A percentile compares a stretch with the other conserved stretches of the same genome.
These are phyloP conservation scores for Xylocopa sonorina DNA, from an alignment of 1,140 invertebrate genomes.

Conservation along the genomic window DNA sequence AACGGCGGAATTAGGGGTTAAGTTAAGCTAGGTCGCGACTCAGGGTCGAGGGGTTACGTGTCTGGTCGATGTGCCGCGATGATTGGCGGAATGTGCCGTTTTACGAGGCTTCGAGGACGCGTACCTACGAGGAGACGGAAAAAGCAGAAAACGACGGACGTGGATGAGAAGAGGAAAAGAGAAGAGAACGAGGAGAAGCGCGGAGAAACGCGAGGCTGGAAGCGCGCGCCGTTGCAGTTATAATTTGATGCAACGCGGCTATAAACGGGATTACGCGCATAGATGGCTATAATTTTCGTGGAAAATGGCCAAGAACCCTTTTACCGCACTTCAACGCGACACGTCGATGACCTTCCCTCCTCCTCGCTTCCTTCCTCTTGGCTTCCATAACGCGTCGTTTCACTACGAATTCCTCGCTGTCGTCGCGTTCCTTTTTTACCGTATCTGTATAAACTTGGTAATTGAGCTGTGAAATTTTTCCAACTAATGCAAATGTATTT, in stretches of 20 bases:
- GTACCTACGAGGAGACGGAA: constrained; percentile 38
- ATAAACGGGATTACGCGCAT: constrained; percentile 68
- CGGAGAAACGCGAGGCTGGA: constrained; percentile 23
- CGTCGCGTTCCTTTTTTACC: not conserved
- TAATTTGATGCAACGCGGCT: constrained; percentile 70
- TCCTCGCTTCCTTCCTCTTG: constrained; percentile 8
- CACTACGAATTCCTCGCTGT: not conserved
- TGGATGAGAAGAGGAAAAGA: not conserved
- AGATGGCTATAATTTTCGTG: constrained; percentile 70
- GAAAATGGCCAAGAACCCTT: constrained; percentile 56
- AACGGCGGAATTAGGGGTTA: constrained; percentile 39
- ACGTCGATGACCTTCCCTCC: constrained; percentile 39
- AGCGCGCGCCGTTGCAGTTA: constrained; percentile 63
- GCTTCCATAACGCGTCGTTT: constrained; percentile 18
- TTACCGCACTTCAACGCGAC: constrained; percentile 33
- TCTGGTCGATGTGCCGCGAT: constrained; percentile 58
- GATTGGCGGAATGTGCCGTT: constrained; percentile 71
- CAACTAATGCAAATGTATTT: too few species aligned
- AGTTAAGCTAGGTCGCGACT: constrained; percentile 48
- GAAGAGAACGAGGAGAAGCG: constrained; percentile 10
- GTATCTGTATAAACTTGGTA: too few species aligned
- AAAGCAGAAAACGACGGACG: constrained; percentile 43
- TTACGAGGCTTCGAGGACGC: constrained; percentile 68
- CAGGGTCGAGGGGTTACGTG: constrained; percentile 46
- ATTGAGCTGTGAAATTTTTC: too few species aligned